phyloP scores from a whole-genome alignment of 2,797 vertebrate species.

The Cirrhinus molitorella region DNA sequence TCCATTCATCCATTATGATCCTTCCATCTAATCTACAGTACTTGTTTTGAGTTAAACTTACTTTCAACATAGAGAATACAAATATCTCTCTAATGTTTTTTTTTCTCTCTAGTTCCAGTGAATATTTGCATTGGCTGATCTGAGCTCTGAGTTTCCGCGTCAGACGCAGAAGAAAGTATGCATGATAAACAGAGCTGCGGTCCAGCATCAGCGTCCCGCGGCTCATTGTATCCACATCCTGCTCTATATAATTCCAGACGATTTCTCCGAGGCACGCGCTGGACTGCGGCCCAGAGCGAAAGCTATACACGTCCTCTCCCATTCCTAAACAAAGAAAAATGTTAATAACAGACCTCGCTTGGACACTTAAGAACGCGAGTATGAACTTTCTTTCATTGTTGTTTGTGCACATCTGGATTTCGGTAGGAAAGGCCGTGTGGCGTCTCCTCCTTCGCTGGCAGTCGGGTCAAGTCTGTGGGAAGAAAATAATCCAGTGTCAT shows the following conservation, averaged over 20 bases:
- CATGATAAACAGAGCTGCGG: not conserved
- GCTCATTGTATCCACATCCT: constrained; percentile 53
- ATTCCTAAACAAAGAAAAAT: constrained; percentile 69
- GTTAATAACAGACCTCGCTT: constrained; percentile 79
- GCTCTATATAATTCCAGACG: constrained; percentile 34
- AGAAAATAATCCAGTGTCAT: constrained; percentile 83
- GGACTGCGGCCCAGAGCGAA: constrained; percentile 45
- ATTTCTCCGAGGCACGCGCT: constrained; percentile 53
- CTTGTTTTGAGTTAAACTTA: not conserved
- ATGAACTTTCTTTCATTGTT: constrained; percentile 49
- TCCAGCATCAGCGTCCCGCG: constrained; percentile 2
- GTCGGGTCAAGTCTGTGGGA: constrained; percentile 72
- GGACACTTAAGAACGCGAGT: constrained; percentile 40
- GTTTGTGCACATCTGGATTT: constrained; percentile 86
- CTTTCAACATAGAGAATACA: not conserved
- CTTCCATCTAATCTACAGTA: not conserved
- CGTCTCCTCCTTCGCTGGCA: constrained; percentile 65
- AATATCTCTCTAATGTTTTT: not conserved
- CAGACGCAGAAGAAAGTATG: too few species aligned
- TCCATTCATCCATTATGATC: not conserved
- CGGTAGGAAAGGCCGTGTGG: constrained; percentile 77
- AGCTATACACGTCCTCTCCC: constrained; percentile 36
- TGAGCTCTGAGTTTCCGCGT: too few species aligned
- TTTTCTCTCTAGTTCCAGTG: too few species aligned
- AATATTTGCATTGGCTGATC: too few species aligned